Evolutionary conservation across 2,888 invertebrate species (phyloP).

Genomic region (Rugalucina vietnamica): DNA sequence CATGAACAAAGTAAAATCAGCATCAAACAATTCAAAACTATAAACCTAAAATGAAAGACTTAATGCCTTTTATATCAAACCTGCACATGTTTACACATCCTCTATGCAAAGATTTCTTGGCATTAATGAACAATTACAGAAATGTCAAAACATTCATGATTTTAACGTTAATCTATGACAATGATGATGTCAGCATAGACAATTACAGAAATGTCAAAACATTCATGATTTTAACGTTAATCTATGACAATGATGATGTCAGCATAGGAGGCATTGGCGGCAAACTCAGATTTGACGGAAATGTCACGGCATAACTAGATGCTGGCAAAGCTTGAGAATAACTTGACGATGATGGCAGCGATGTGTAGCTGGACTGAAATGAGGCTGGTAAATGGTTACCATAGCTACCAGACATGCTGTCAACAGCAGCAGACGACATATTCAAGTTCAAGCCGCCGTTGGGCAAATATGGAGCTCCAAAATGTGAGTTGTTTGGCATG

Average conservation of each 20-base stretch:
- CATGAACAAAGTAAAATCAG: no score
- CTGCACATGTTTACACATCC: no score
- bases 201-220: no score
- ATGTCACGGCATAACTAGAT: neutral
- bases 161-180: neutral
- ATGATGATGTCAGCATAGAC: neutral
- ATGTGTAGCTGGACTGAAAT: neutral
- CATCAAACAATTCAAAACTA: no score
- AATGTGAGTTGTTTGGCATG: neutral
- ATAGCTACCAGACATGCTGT: neutral
- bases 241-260: neutral
- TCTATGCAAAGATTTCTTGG: no score
- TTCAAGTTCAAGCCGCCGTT: neutral
- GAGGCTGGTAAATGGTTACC: neutral
- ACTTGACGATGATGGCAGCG: neutral
- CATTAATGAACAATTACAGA: no score
- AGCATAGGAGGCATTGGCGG: neutral
- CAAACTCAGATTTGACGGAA: neutral
- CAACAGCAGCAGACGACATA: neutral
- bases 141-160: no score
- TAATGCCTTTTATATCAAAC: no score
- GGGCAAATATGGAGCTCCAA: neutral
- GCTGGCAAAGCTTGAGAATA: no score
- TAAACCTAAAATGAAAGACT: no score
- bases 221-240: no score